These are phyloP conservation scores for Allygus modestus DNA, from an alignment of 2,888 invertebrate genomes.

Conservation along the genomic window DNA sequence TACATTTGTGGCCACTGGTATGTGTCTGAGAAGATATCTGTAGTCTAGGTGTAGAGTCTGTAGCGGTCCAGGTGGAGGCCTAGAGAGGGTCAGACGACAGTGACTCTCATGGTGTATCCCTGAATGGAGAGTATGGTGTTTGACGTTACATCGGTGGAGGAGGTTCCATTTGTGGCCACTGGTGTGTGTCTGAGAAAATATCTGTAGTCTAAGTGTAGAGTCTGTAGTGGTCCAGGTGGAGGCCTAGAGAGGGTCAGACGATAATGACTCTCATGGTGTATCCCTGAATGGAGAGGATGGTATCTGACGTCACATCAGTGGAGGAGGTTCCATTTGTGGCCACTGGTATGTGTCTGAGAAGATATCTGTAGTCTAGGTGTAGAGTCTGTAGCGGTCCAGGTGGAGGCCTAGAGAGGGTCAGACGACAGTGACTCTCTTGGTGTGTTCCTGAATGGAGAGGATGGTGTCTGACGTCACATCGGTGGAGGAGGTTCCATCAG, in stretches of 20 bases:
- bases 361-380: background rate
- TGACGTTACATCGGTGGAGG: slow-evolving; percentile 68
- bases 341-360: too few species aligned
- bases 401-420: too few species aligned
- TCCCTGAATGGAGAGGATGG: slow-evolving; percentile 51
- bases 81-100: slow-evolving; percentile 67
- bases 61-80: background rate
- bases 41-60: background rate
- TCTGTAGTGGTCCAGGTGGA: background rate
- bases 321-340: too few species aligned
- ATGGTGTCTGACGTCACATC: slow-evolving; percentile 69
- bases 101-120: slow-evolving; percentile 68
- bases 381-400: background rate
- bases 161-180: slow-evolving; percentile 68
- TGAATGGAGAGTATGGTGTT: slow-evolving; percentile 66
- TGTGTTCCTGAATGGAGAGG: slow-evolving; percentile 66
- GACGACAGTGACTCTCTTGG: slow-evolving; percentile 68
- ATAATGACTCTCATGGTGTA: background rate
- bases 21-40: background rate
- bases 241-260: background rate
- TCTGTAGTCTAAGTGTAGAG: too few species aligned
- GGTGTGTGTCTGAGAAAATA: slow-evolving; percentile 57
- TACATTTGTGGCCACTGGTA: slow-evolving; percentile 67
- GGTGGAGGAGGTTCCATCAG: slow-evolving; percentile 69
- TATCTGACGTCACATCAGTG: slow-evolving; percentile 53